phyloP scores from a whole-genome alignment of 2,888 invertebrate genomes.

The Leucoma salicis region DNA sequence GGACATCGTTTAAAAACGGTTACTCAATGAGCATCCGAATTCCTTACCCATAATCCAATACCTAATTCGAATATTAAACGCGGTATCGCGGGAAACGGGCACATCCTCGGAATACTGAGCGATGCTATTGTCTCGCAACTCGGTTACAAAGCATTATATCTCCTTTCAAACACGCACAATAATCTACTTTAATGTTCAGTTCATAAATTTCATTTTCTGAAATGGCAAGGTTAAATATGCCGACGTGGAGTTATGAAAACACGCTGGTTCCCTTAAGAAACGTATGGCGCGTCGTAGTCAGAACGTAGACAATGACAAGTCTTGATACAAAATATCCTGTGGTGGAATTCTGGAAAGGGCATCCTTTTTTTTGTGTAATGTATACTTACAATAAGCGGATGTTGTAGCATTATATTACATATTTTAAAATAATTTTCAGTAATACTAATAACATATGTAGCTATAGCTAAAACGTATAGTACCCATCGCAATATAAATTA shows the following conservation, averaged over 20 bases:
- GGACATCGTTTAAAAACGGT: slow-evolving; percentile 38
- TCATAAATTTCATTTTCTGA: slow-evolving; percentile 39
- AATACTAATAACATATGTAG: no score
- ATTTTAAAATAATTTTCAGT: no score
- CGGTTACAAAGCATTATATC: slow-evolving; percentile 29
- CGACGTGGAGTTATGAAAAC: slow-evolving; percentile 51
- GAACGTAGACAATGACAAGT: slow-evolving; percentile 50
- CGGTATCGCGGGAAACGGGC: slow-evolving; percentile 61
- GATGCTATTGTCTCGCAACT: slow-evolving; percentile 45
- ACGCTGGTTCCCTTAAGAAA: slow-evolving; percentile 33
- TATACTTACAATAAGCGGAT: no score
- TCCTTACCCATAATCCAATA: slow-evolving; percentile 48
- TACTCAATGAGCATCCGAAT: slow-evolving; percentile 37
- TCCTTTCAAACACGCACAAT: slow-evolving; percentile 16
- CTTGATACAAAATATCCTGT: slow-evolving; percentile 68
- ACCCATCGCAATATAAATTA: no score
- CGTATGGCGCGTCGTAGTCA: slow-evolving; percentile 34
- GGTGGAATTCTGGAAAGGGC: no score
- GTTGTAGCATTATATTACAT: no score
- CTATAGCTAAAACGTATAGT: no score
- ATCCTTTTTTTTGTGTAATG: no score
- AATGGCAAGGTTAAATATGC: slow-evolving; percentile 10
- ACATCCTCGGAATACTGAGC: slow-evolving; percentile 60
- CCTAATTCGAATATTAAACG: slow-evolving; percentile 62
- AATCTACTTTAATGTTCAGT: slow-evolving; percentile 35